Conservation (phyloP, 1,140 invertebrate genomes). For the Drosophila biarmipes region DNA sequence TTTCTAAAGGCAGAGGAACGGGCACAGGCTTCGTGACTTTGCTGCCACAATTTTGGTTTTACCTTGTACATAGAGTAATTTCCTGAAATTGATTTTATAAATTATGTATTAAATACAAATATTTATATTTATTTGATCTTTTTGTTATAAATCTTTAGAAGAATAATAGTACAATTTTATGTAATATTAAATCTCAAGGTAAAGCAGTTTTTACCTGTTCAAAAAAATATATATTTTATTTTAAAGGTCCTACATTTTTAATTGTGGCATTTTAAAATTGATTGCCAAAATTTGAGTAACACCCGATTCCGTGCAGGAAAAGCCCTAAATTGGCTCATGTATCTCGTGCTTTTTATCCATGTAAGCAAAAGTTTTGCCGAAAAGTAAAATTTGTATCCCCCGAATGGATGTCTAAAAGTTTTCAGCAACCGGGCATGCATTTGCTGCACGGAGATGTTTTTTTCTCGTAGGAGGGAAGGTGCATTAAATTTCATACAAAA, state of each 20-base stretch:
- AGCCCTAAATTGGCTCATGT: slow-evolving; percentile 9
- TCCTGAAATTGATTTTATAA: neutral
- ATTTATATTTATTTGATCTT: too few relatives aligned
- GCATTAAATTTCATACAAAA: slow-evolving; percentile 69
- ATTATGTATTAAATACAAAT: too few relatives aligned
- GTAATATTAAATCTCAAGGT: too few relatives aligned
- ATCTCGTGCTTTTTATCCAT: slow-evolving; percentile 21
- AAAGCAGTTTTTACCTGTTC: too few relatives aligned
- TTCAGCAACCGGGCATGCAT: slow-evolving; percentile 29
- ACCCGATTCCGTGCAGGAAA: neutral
- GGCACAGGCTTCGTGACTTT: neutral
- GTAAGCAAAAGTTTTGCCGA: slow-evolving; percentile 62
- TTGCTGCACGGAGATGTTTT: neutral
- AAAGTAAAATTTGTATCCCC: slow-evolving; percentile 46
- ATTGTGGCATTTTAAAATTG: too few relatives aligned
- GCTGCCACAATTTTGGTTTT: neutral
- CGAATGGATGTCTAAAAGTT: slow-evolving; percentile 69
- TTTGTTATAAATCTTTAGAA: too few relatives aligned
- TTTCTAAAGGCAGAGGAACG: neutral
- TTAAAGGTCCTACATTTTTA: too few relatives aligned
- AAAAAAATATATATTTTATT: too few relatives aligned
- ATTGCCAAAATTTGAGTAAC: neutral
- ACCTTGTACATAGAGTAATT: neutral
- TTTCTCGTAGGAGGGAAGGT: neutral
- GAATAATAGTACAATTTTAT: too few relatives aligned